Evolutionary conservation across 2,888 invertebrate genomes (phyloP).

Genomic region (Allygus modestus): DNA sequence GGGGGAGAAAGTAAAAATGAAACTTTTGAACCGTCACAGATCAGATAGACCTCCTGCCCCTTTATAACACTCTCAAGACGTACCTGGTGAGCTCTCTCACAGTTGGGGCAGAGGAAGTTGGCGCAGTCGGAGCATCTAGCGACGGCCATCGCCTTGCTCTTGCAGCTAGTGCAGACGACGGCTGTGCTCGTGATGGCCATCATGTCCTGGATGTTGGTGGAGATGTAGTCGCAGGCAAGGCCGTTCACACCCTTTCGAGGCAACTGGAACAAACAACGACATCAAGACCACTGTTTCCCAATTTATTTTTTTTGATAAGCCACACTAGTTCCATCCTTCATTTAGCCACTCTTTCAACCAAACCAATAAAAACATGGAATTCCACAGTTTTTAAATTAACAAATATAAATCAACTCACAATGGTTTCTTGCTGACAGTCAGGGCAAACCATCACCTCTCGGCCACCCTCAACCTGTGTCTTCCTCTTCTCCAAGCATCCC

Average conservation of each 20-base stretch:
- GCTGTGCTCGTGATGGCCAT: conserved; percentile 86
- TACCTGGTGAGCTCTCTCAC: conserved; percentile 93
- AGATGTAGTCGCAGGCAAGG: conserved; percentile 91
- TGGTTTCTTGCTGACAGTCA: conserved; percentile 91
- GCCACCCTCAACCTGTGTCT: conserved; percentile 82
- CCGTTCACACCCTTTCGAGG: conserved; percentile 87
- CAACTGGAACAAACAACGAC: conserved; percentile 77
- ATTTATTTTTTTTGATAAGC: too few species aligned
- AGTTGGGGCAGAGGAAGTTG: conserved; percentile 94
- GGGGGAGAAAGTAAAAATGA: too few species aligned
- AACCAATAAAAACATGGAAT: too few species aligned
- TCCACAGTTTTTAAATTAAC: too few species aligned
- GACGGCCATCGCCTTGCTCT: conserved; percentile 95
- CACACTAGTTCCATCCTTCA: too few species aligned
- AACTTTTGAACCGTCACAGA: too few species aligned
- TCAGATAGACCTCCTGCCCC: too few species aligned
- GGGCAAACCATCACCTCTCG: conserved; percentile 86
- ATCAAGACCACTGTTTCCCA: too few species aligned
- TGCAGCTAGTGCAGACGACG: conserved; percentile 93
- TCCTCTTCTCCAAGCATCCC: conserved; percentile 90
- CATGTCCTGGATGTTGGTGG: conserved; percentile 90
- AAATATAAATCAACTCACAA: too few species aligned
- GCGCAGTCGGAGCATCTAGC: conserved; percentile 97
- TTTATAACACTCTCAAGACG: neutral
- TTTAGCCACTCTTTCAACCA: too few species aligned